Evolutionary conservation across 2,888 invertebrate species (phyloP), one percentile per base, ranked within the genome.

Genomic region (Camponotus fellah): DNA sequence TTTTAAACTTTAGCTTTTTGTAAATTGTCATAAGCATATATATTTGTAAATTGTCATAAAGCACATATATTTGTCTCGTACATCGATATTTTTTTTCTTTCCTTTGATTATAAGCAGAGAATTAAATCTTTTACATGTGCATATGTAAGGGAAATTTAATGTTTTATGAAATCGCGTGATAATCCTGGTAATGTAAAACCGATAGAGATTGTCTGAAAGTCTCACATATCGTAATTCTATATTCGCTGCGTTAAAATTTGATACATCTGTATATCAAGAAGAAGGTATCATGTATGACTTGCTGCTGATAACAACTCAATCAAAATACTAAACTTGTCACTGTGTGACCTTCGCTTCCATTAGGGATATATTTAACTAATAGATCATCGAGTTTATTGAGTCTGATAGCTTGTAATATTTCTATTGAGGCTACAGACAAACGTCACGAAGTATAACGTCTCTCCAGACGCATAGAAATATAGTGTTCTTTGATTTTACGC

Each of bases 381-480:
- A 76, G 84, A 82, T 83, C 87, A 53, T 69, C 83, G 88, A 85
- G 88, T 90, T 92, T 88, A 91, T 92, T 92, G 88, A 81, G 87
- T 84, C 88, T 91, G 89, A 91, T 90, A 81, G 82, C 86, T 83
- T 77, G 68, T 90, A 91, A 92, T 88, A 82, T 75, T 66, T 90
- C 89, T 91, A 92, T 92, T 91, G 90, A 91, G 93, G 91, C 92
- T 92, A 92, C n/a, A 92, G 91, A 90, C 90, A 84, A 83, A 62
- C 69, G 68, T 76, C 77, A 68, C 72, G 26, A 26, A 26, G 75
- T 75, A 65, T 58, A 68, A 46, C 40, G 34, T 46, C 64, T 60
- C 32, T 60, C 32, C 82, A 68, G 72, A 66, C 66, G 71, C 68
- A 81, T 34, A 66, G 40, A 80, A 58, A 56, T 64, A 53, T 8